Evolutionary conservation across 2,113 vertebrate genomes (phyloP).

Genomic region (Apodemus speciosus): DNA sequence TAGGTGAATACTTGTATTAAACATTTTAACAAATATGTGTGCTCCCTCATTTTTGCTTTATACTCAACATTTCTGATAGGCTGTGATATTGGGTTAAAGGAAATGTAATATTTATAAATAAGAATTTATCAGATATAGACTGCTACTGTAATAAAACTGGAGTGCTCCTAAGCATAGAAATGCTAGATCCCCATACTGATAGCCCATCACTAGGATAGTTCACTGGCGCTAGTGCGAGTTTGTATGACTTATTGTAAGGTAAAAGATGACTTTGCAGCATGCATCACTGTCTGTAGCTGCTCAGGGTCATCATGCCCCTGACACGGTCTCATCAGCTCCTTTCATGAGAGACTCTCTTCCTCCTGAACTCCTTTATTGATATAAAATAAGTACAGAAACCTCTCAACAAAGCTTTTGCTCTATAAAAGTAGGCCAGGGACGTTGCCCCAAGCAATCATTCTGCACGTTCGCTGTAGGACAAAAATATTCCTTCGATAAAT

Average conservation of each 20-base stretch:
- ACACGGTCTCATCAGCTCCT: slow-evolving; percentile 57
- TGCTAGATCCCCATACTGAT: not conserved
- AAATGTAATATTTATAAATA: not conserved
- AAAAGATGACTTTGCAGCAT: slow-evolving; percentile 48
- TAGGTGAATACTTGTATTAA: not conserved
- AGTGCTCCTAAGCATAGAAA: not conserved
- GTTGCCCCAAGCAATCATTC: slow-evolving; percentile 22
- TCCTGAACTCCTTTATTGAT: slow-evolving; percentile 62
- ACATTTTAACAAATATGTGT: not conserved
- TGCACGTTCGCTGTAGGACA: slow-evolving; percentile 15
- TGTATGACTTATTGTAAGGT: slow-evolving; percentile 24
- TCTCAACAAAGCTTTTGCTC: slow-evolving; percentile 56
- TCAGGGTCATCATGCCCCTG: slow-evolving; percentile 50
- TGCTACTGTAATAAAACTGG: not conserved
- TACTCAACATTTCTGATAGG: not conserved
- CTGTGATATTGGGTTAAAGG: not conserved
- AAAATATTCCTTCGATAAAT: slow-evolving; percentile 43
- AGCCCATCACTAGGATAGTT: not conserved
- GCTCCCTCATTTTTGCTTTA: slow-evolving; percentile 22
- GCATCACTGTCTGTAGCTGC: slow-evolving; percentile 16
- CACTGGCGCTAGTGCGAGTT: not conserved
- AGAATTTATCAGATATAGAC: not conserved
- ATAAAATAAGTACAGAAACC: slow-evolving; percentile 54
- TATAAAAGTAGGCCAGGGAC: slow-evolving; percentile 52
- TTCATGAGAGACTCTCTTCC: slow-evolving; percentile 58